These are phyloP conservation scores for Criorhina ranunculi DNA, from an alignment of 2,888 invertebrate genomes.

Conservation along the genomic window DNA sequence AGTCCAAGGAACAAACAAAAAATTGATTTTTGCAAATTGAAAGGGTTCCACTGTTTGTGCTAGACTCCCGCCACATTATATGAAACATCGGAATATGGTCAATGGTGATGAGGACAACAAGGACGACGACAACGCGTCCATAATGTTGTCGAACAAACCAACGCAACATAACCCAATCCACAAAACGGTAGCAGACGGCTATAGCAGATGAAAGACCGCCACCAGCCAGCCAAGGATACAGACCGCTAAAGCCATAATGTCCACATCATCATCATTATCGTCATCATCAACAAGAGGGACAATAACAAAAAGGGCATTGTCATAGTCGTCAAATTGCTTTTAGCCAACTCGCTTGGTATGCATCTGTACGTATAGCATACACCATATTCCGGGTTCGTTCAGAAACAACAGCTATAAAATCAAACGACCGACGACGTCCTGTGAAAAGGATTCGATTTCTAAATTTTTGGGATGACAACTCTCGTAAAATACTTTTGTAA, in stretches of 20 bases:
- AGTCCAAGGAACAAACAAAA: constrained; percentile 55
- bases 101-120: constrained; percentile 9
- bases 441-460: constrained; percentile 21
- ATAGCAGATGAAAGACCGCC: constrained; percentile 38
- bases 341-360: constrained; percentile 41
- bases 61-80: constrained; percentile 31
- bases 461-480: not conserved
- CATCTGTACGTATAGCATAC: constrained; percentile 26
- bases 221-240: constrained; percentile 54
- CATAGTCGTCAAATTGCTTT: constrained; percentile 72
- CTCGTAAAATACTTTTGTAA: constrained; percentile 8
- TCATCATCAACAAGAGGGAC: constrained; percentile 46
- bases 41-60: constrained; percentile 46
- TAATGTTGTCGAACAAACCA: constrained; percentile 58
- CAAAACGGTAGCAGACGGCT: constrained; percentile 56
- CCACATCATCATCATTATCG: constrained; percentile 62
- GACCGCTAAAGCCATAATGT: constrained; percentile 72
- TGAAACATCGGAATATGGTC: constrained; percentile 58
- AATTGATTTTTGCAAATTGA: constrained; percentile 72
- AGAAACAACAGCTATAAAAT: constrained; percentile 31
- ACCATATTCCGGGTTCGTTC: not conserved
- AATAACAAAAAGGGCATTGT: constrained; percentile 62
- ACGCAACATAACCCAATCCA: constrained; percentile 68
- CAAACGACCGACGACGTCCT: constrained; percentile 13
- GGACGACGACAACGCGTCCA: constrained; percentile 37